phyloP scores from a whole-genome alignment of 1,140 invertebrate genomes.

The Procambarus clarkii region DNA sequence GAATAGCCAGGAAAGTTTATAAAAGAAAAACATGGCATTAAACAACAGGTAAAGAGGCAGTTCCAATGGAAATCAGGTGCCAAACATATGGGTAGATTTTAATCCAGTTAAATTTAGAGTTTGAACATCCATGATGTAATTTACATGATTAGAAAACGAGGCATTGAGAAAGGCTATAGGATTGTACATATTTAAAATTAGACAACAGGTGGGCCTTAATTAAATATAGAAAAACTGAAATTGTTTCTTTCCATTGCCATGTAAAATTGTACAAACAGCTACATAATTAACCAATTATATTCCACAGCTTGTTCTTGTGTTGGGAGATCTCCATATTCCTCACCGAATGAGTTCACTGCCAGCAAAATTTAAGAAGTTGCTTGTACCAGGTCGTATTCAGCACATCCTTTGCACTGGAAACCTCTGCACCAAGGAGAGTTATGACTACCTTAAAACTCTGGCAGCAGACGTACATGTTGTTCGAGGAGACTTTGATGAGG shows the following conservation, averaged over 20 bases:
- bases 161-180: no score
- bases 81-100: no score
- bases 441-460: constrained; percentile 98
- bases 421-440: constrained; percentile 97
- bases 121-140: no score
- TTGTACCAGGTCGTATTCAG: constrained; percentile 97
- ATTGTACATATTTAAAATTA: not conserved
- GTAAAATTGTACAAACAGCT: not conserved
- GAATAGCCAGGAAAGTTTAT: no score
- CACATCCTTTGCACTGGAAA: constrained; percentile 99
- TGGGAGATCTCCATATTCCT: constrained; percentile 99
- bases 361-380: constrained; percentile 96
- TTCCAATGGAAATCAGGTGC: no score
- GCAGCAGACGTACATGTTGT: constrained; percentile 99
- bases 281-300: not conserved
- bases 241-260: no score
- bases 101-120: no score
- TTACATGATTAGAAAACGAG: no score
- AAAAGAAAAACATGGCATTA: no score
- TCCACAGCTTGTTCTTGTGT: constrained; percentile 90
- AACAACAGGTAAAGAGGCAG: no score
- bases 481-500: constrained; percentile 98
- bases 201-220: not conserved
- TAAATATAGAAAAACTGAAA: no score
- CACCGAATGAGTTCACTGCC: constrained; percentile 95